phyloP scores from a whole-genome alignment of 2,888 invertebrate genomes.

The Himalopsyche kuldschensis region DNA sequence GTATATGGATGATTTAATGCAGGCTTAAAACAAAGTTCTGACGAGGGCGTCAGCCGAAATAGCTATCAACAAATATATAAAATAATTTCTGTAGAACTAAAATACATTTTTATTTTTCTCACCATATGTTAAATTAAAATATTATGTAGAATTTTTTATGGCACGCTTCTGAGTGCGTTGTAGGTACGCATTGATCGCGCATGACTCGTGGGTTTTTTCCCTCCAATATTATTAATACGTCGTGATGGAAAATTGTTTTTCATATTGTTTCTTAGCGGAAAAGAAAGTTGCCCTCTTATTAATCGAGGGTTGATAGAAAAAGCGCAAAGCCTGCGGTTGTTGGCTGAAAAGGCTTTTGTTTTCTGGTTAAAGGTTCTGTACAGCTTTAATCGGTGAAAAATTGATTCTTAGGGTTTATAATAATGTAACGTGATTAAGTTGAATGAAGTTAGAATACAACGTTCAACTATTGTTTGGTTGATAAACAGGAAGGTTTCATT shows the following conservation, averaged over 20 bases:
- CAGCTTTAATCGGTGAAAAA: not conserved
- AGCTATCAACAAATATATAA: no score
- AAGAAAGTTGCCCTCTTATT: not conserved
- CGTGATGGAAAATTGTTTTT: not conserved
- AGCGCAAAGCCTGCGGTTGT: not conserved
- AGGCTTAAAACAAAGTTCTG: no score
- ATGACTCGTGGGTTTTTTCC: not conserved
- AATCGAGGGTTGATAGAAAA: not conserved
- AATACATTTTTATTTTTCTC: no score
- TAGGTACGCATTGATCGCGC: not conserved
- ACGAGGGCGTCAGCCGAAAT: no score
- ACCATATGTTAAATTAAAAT: no score
- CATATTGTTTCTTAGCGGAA: not conserved
- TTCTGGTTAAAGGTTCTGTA: not conserved
- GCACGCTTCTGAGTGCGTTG: not conserved
- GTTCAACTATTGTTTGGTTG: no score
- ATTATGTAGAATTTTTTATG: not conserved
- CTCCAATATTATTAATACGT: not conserved
- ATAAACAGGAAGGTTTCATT: no score
- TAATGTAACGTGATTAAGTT: not conserved
- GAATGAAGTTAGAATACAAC: not conserved
- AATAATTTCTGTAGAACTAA: no score
- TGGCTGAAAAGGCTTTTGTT: not conserved
- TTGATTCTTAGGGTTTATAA: not conserved
- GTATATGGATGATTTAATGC: no score